phyloP scores from a whole-genome alignment of 2,797 vertebrate genomes.

The Manis javanica region DNA sequence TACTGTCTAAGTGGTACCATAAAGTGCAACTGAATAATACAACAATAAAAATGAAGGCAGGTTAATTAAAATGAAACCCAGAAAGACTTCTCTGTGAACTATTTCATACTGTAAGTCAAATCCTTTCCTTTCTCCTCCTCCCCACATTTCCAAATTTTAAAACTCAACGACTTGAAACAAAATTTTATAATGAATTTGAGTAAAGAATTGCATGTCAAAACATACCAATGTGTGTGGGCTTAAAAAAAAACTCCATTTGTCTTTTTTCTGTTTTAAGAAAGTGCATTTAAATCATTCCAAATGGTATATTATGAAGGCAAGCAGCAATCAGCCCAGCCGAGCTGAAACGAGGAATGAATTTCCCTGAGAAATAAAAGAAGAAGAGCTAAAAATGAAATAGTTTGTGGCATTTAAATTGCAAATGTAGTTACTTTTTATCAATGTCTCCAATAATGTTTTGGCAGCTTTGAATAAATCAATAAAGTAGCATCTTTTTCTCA shows the following conservation, averaged over 20 bases:
- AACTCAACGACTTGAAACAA: conserved; percentile 22
- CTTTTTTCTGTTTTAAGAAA: conserved; percentile 28
- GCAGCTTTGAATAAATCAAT: conserved; percentile 60
- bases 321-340: not conserved
- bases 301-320: not conserved
- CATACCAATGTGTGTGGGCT: not conserved
- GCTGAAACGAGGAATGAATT: conserved; percentile 46
- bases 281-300: conserved; percentile 68
- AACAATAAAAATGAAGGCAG: conserved; percentile 58
- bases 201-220: conserved; percentile 45
- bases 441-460: conserved; percentile 4
- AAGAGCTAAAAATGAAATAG: conserved; percentile 49
- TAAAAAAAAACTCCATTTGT: conserved; percentile 28
- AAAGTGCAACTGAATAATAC: conserved; percentile 57
- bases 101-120: not conserved
- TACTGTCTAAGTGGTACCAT: conserved; percentile 59
- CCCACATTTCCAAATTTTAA: conserved; percentile 21
- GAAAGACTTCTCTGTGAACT: conserved; percentile 25
- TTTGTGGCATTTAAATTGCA: conserved; percentile 73
- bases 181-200: conserved; percentile 39
- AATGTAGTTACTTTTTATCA: conserved; percentile 65
- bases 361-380: conserved; percentile 58
- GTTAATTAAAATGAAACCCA: conserved; percentile 76
- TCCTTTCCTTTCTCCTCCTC: not conserved
- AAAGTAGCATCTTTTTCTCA: conserved; percentile 43